Conservation (phyloP, 2,113 vertebrate genomes). For the Gambusia holbrooki region DNA sequence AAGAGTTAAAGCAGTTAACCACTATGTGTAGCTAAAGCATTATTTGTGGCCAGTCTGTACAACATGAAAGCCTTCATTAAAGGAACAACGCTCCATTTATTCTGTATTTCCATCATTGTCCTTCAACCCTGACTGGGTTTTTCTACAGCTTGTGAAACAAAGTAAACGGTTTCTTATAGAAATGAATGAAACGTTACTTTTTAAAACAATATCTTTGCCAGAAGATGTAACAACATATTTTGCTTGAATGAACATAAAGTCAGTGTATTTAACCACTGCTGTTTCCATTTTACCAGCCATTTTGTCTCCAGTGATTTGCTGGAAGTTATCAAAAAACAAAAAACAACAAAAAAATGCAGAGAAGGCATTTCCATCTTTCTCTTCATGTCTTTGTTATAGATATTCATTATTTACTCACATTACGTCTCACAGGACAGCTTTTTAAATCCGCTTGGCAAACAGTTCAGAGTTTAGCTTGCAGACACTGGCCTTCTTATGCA, state of each 20-base stretch:
- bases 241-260: not conserved
- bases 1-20: conserved; percentile 13
- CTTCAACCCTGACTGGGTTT: conserved; percentile 12
- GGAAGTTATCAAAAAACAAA: not conserved
- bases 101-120: conserved; percentile 19
- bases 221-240: not conserved
- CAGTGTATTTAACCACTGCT: not conserved
- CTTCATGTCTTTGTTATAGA: too few relatives aligned
- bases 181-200: not conserved
- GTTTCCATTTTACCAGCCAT: not conserved
- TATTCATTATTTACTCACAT: not conserved
- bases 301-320: not conserved
- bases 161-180: too few relatives aligned
- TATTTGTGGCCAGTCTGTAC: conserved; percentile 14
- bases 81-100: conserved; percentile 49
- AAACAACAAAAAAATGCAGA: too few relatives aligned
- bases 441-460: not conserved
- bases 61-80: conserved; percentile 4
- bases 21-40: conserved; percentile 4
- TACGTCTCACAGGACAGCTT: not conserved
- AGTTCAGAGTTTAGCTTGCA: not conserved
- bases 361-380: not conserved
- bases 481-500: not conserved
- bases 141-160: not conserved
- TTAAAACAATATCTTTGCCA: not conserved